Evolutionary conservation across 2,888 invertebrate species (phyloP), one percentile per base, ranked within the genome.

Genomic region (Calameuta pallipes): DNA sequence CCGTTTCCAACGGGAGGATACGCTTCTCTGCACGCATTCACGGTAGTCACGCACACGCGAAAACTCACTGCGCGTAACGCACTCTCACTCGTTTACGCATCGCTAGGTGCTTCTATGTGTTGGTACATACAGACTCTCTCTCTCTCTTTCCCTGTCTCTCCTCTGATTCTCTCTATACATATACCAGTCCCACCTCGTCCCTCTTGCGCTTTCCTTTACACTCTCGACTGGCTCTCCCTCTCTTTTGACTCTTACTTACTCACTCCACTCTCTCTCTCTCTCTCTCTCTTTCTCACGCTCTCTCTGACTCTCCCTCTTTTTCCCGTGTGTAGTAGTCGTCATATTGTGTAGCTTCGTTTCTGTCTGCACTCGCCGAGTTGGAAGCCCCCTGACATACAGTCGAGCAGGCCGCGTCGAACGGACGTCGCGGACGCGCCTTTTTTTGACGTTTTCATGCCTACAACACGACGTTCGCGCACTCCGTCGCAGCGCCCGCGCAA

Each of bases 1-100:
- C 89, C 89, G 88, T 86, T 85, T 82, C 82, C 88, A 86, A 88
- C 88, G 89, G 90, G 91, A 90, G 91, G 91, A 90, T 90, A 91
- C 91, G 91, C 88, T 88, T 90, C 89, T 88, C 87, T 89, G 91
- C 89, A 90, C 91, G 90, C 91, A 90, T 89, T 88, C 90, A 86
- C 83, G 80, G 71, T 31, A 76, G 69, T 75, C 80, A 79, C 82
- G 79, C 82, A 82, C 84, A 80, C 82, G 80, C 74, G 33, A 56
- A 56, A 70, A 34, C 34, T 56, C 68, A 37, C 71, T 34, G 31
- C 69, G 69, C 76, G 23, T 33, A 37, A 75, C 75, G 41, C 78
- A 41, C 75, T 78, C 76, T 75, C 82, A 80, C 82, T 80, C 81
- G 80, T 83, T 83, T 85, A 82, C 80, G 79, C 82, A 81, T 82